Percentiles rank a stretch among this genome's conserved stretches.
Evolutionary conservation across 2,113 vertebrate species (phyloP).

Genomic region (Tiliqua scincoides): DNA sequence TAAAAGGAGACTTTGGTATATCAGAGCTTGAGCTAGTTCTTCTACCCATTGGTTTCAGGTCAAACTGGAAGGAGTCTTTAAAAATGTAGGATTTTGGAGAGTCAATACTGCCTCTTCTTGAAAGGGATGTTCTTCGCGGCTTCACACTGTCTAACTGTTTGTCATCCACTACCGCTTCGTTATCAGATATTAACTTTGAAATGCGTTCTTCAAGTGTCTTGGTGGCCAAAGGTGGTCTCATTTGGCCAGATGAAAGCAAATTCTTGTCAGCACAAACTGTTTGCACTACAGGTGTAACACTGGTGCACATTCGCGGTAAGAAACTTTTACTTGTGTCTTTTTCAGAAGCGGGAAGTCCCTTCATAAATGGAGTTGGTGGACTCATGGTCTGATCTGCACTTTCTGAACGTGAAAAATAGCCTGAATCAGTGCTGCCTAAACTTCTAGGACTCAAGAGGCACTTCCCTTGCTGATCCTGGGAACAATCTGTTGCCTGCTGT

Average conservation of each 20-base stretch:
- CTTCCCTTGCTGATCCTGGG: slow-evolving; percentile 92
- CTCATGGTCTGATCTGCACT: slow-evolving; percentile 95
- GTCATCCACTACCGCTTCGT: slow-evolving; percentile 96
- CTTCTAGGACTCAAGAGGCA: slow-evolving; percentile 93
- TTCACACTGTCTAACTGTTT: slow-evolving; percentile 99
- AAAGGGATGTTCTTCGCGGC: slow-evolving; percentile 95
- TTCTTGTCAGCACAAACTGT: slow-evolving; percentile 79
- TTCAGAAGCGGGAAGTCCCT: slow-evolving; percentile 82
- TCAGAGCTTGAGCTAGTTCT: slow-evolving; percentile 97
- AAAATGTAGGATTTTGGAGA: slow-evolving; percentile 99
- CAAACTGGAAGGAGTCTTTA: slow-evolving; percentile 99
- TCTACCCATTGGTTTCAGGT: slow-evolving; percentile 93
- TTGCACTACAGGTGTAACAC: slow-evolving; percentile 80
- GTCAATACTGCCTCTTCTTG: slow-evolving; percentile 95
- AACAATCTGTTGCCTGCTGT: slow-evolving; percentile 94
- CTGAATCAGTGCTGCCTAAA: slow-evolving; percentile 96
- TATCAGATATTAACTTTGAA: slow-evolving; percentile 97
- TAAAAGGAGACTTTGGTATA: slow-evolving; percentile 98
- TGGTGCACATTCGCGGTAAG: slow-evolving; percentile 55
- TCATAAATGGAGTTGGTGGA: slow-evolving; percentile 89
- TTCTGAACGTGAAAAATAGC: slow-evolving; percentile 97
- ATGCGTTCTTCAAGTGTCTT: slow-evolving; percentile 95
- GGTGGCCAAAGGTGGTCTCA: slow-evolving; percentile 91
- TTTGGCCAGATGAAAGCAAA: slow-evolving; percentile 78
- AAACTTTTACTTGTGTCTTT: slow-evolving; percentile 81